A percentile compares a stretch with the other conserved stretches of the same genome.
Evolutionary conservation across 2,888 invertebrate species (phyloP).

Genomic region (Agrochola circellaris): DNA sequence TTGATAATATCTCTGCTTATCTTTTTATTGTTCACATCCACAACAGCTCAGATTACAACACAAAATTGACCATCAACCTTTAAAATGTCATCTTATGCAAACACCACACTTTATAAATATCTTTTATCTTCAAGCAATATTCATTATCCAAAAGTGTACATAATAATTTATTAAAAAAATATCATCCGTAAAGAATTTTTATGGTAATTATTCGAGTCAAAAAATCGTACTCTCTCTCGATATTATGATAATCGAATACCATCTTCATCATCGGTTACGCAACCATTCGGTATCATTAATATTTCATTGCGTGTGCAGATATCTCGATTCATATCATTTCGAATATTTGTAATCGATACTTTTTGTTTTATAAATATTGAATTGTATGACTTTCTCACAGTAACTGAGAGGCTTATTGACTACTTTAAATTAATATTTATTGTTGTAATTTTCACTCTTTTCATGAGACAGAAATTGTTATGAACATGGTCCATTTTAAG

Average conservation of each 20-base stretch:
- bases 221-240: constrained; percentile 69
- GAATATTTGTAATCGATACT: constrained; percentile 67
- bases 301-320: constrained; percentile 66
- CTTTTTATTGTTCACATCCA: constrained; percentile 14
- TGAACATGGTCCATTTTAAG: not conserved
- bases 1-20: constrained; percentile 19
- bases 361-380: constrained; percentile 61
- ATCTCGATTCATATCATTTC: constrained; percentile 68
- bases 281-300: constrained; percentile 72
- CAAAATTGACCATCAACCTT: constrained; percentile 17
- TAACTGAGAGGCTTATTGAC: constrained; percentile 38
- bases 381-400: constrained; percentile 51
- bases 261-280: constrained; percentile 75
- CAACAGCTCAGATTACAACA: constrained; percentile 33
- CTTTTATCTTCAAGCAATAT: constrained; percentile 34
- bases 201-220: constrained; percentile 68
- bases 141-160: constrained; percentile 36
- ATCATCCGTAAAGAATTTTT: constrained; percentile 64
- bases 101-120: constrained; percentile 41
- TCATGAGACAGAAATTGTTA: not conserved
- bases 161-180: constrained; percentile 61
- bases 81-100: constrained; percentile 40
- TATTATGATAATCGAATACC: constrained; percentile 74
- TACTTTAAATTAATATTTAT: constrained; percentile 49
- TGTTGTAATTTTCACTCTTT: constrained; percentile 14